A percentile compares a stretch with the other conserved stretches of the same genome.
phyloP scores from a whole-genome alignment of 2,797 vertebrate species.

The Threskiornis aethiopicus region DNA sequence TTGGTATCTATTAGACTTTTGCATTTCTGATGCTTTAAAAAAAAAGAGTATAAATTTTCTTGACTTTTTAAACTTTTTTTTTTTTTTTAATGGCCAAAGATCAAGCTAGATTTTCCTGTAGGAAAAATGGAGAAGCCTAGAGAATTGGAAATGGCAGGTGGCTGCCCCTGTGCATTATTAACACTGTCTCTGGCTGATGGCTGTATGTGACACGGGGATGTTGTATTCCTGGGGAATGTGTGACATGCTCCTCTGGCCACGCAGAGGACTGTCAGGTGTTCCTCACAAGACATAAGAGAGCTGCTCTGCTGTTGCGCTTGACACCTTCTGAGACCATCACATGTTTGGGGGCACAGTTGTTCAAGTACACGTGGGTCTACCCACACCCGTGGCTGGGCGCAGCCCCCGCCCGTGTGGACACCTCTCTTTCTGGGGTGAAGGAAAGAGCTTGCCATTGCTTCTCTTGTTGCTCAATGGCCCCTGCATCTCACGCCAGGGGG shows the following conservation, averaged over 20 bases:
- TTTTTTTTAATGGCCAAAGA: neutral
- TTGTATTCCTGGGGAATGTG: neutral
- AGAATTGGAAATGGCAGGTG: neutral
- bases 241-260: neutral
- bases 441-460: neutral
- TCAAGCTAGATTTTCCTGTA: neutral
- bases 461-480: neutral
- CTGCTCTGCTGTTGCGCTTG: neutral
- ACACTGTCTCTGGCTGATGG: accelerated
- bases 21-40: neutral
- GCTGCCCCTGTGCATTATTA: neutral
- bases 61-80: neutral
- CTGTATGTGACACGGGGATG: neutral
- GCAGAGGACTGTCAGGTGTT: neutral
- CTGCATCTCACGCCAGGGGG: neutral
- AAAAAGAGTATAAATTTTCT: neutral
- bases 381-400: neutral
- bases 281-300: neutral
- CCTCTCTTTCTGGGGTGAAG: neutral
- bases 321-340: neutral
- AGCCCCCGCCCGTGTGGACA: accelerated
- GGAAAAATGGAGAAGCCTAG: neutral
- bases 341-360: neutral
- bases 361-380: neutral
- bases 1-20: neutral